phyloP scores from a whole-genome alignment of 2,888 invertebrate genomes.

The Thecophora atra region DNA sequence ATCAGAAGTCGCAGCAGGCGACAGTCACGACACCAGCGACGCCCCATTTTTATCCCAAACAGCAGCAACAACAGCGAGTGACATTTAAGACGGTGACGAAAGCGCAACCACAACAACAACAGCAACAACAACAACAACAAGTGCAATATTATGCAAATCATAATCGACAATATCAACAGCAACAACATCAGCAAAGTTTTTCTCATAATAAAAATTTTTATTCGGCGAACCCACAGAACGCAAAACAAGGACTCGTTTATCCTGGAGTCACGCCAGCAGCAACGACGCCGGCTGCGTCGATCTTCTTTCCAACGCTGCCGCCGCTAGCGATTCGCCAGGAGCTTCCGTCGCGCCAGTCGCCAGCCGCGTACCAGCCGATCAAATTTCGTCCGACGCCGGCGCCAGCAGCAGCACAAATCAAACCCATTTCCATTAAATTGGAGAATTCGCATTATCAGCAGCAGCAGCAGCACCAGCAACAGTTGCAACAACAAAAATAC shows the following conservation, averaged over 20 bases:
- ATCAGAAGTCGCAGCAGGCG: slow-evolving; percentile 39
- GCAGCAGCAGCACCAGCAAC: slow-evolving; percentile 63
- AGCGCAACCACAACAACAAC: slow-evolving; percentile 39
- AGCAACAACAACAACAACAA: slow-evolving; percentile 41
- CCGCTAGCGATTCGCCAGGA: slow-evolving; percentile 53
- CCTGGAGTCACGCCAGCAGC: slow-evolving; percentile 28
- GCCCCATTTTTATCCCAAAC: slow-evolving; percentile 36
- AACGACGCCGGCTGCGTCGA: slow-evolving; percentile 47
- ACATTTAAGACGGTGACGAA: too few relatives aligned
- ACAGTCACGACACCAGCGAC: slow-evolving; percentile 35
- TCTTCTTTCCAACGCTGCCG: slow-evolving; percentile 57
- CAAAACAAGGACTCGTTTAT: slow-evolving; percentile 37
- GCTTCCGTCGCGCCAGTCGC: slow-evolving; percentile 46
- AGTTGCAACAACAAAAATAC: slow-evolving; percentile 41
- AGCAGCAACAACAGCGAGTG: too few relatives aligned
- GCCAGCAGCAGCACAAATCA: slow-evolving; percentile 44
- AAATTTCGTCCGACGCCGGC: slow-evolving; percentile 62
- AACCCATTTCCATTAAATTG: slow-evolving; percentile 55
- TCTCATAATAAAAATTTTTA: slow-evolving; percentile 42
- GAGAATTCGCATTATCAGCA: slow-evolving; percentile 58
- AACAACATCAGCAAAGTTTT: slow-evolving; percentile 42
- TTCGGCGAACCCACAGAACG: slow-evolving; percentile 30
- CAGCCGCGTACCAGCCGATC: slow-evolving; percentile 59
- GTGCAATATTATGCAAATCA: too few relatives aligned
- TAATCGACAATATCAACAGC: too few relatives aligned